Conservation (phyloP, 2,888 invertebrate genomes). For the Heliconius erato region DNA sequence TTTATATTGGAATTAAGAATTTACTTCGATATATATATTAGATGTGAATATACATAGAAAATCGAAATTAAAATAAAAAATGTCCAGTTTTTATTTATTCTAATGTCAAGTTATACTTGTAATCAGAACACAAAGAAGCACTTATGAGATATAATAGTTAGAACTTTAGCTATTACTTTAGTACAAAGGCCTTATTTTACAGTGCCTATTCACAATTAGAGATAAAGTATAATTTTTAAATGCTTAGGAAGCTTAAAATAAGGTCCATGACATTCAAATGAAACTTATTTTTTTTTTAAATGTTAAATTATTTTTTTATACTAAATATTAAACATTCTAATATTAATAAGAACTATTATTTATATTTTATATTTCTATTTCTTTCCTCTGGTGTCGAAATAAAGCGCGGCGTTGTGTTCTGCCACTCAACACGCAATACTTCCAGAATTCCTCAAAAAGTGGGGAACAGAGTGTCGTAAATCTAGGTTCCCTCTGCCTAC, state of each 20-base stretch:
- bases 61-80: not conserved
- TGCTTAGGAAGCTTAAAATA: constrained; percentile 21
- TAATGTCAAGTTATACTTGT: constrained; percentile 26
- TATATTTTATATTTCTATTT: no score
- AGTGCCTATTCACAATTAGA: constrained; percentile 29
- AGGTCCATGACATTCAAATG: not conserved
- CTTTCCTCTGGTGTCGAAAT: no score
- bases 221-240: constrained; percentile 25
- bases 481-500: no score
- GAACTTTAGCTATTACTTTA: constrained; percentile 41
- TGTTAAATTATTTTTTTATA: not conserved
- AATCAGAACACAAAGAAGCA: constrained; percentile 35
- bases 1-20: no score
- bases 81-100: constrained; percentile 1
- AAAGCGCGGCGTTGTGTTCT: no score
- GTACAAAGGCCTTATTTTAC: constrained; percentile 38
- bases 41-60: no score
- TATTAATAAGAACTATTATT: no score
- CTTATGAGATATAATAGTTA: constrained; percentile 33
- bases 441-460: no score
- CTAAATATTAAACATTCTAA: no score
- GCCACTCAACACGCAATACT: no score
- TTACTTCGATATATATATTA: no score
- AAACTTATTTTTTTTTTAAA: not conserved
- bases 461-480: no score